Evolutionary conservation across 1,140 invertebrate genomes (phyloP).

Genomic region (Drosophila lacteicornis): DNA sequence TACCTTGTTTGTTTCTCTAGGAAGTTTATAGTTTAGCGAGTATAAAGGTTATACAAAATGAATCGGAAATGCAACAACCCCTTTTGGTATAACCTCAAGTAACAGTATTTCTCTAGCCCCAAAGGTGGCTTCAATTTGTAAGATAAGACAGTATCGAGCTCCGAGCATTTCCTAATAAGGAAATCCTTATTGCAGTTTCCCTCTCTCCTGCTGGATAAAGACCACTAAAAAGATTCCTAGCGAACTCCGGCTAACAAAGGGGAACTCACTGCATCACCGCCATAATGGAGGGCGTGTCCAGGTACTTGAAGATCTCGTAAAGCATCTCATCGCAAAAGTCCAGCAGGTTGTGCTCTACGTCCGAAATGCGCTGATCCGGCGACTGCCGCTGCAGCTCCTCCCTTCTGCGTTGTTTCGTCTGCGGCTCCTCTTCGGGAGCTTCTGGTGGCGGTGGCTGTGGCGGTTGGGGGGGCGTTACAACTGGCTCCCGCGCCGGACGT

Average conservation of each 20-base stretch:
- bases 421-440: constrained; percentile 23
- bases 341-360: constrained; percentile 36
- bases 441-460: neutral
- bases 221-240: neutral
- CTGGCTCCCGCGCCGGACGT: constrained; percentile 7
- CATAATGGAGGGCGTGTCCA: constrained; percentile 85
- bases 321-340: constrained; percentile 86
- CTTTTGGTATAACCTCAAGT: too few species aligned
- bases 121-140: too few species aligned
- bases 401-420: constrained; percentile 62
- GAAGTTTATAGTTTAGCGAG: too few species aligned
- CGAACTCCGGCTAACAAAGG: neutral
- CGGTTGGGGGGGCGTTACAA: constrained; percentile 12
- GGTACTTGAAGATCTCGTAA: constrained; percentile 86
- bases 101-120: neutral
- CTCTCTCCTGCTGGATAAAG: neutral
- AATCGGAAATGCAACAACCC: neutral
- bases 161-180: neutral
- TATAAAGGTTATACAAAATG: neutral
- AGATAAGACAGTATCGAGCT: neutral
- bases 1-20: neutral
- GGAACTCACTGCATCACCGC: constrained; percentile 85
- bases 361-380: constrained; percentile 1
- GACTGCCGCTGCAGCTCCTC: constrained; percentile 19
- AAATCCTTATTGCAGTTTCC: neutral